These are phyloP conservation scores for Gryon sp. DNA, from an alignment of 1,140 invertebrate species.

Conservation along the genomic window DNA sequence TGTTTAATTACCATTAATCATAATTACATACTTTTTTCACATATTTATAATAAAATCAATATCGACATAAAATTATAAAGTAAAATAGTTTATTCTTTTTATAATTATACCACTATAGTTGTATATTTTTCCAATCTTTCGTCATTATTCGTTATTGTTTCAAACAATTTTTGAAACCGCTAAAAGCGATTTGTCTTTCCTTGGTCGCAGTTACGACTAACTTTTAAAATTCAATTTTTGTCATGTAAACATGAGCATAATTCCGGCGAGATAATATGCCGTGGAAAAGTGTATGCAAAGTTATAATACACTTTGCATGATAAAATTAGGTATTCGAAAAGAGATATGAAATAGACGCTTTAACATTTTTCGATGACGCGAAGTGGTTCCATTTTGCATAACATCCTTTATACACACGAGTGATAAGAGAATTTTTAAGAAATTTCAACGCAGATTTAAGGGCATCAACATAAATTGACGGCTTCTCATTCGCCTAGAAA, in stretches of 20 bases:
- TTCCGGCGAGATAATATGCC: constrained; percentile 7
- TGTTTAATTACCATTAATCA: no score
- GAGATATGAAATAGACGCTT: constrained; percentile 32
- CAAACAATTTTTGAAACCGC: not conserved
- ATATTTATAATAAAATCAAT: no score
- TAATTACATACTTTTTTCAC: no score
- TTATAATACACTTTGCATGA: constrained; percentile 35
- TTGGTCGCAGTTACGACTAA: not conserved
- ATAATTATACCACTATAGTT: no score
- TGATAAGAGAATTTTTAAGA: constrained; percentile 38
- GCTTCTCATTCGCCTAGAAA: constrained; percentile 3
- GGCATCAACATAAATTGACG: constrained; percentile 43
- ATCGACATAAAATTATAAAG: no score
- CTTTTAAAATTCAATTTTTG: constrained; percentile 35
- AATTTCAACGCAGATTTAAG: constrained; percentile 33
- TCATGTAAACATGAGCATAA: constrained; percentile 33
- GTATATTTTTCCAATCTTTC: no score
- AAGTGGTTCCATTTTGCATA: constrained; percentile 33
- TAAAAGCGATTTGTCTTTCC: not conserved
- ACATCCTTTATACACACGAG: constrained; percentile 4
- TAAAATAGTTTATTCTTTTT: no score
- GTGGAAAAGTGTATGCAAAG: constrained; percentile 8
- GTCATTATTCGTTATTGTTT: no score
- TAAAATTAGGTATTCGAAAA: constrained; percentile 43
- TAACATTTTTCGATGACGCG: constrained; percentile 16